Base-by-base conservation (phyloP, 2,797 vertebrate genomes). In the Acrossocheilus fasciatus region DNA sequence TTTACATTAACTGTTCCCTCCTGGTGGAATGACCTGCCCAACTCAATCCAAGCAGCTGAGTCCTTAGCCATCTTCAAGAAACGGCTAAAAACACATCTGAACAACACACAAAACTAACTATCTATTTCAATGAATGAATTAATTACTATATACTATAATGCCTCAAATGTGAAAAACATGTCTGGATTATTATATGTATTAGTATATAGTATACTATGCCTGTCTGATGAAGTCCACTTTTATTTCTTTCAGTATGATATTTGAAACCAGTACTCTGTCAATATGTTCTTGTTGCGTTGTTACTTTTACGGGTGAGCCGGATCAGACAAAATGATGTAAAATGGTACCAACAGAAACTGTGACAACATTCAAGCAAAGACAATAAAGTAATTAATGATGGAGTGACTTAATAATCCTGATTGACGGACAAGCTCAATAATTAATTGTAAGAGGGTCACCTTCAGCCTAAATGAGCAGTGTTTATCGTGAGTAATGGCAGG, bases 401-500 rank as follows among this genome's bases (percentile, higher is more conserved):
- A 70, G 36, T 50, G 15, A 41, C 72, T 52, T 57, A 52, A 84
- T 79, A 84, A 47, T 70, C 68, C n/a, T 68, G 62, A 83, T 72
- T 15, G 69, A 62, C 14, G 5, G 26, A 77, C 15, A 68, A 52
- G 54, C 64, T 90, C 41, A 90, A 91, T 81, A 91, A 91, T 92
- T 92, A 41, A 93, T 81, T 76, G 79, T n/a, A 41, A 11, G 26
- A 26, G 75, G 77, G 74, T 62, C 83, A 86, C 64, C 62, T 83
- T 85, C 23, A 80, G 83, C 66, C 47, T 81, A 83, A 88, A 85
- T 85, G 68, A 18, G 74, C 66, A 84, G 79, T 69, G 80, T 76
- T 91, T 41, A 90, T 88, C 72, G 84, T 77, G n/a, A 88, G 84
- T 89, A 87, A 90, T 89, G 89, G 83, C 81, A 81, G 82, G 83